Conservation (phyloP, 2,113 vertebrate species). For the Brachirus orientalis region DNA sequence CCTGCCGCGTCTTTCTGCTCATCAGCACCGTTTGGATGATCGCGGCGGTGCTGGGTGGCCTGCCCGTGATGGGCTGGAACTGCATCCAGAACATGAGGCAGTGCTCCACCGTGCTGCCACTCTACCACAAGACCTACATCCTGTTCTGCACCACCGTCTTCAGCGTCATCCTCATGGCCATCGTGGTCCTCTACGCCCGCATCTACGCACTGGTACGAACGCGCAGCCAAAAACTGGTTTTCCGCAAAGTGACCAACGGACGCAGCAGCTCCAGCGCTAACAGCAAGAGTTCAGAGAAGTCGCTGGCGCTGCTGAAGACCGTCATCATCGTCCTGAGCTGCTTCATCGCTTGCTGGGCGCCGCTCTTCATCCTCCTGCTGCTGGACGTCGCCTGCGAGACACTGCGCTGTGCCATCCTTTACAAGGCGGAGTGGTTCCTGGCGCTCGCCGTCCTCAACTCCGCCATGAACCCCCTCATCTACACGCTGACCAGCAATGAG, state of each 20-base stretch:
- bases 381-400: slow-evolving; percentile 94
- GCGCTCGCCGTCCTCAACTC: slow-evolving; percentile 96
- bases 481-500: slow-evolving; percentile 97
- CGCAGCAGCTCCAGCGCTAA: slow-evolving; percentile 80
- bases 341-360: slow-evolving; percentile 97
- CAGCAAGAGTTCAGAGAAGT: slow-evolving; percentile 93
- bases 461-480: slow-evolving; percentile 97
- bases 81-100: slow-evolving; percentile 84
- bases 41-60: slow-evolving; percentile 87
- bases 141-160: slow-evolving; percentile 98
- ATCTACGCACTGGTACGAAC: slow-evolving; percentile 95
- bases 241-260: slow-evolving; percentile 90
- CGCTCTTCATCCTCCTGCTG: slow-evolving; percentile 95
- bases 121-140: slow-evolving; percentile 99
- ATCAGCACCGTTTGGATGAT: slow-evolving; percentile 96
- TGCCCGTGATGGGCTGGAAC: slow-evolving; percentile 98
- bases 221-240: slow-evolving; percentile 91
- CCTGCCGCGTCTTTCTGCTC: slow-evolving; percentile 92
- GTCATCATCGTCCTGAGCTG: slow-evolving; percentile 97
- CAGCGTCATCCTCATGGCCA: slow-evolving; percentile 91
- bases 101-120: slow-evolving; percentile 95
- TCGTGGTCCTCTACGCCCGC: slow-evolving; percentile 94
- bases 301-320: slow-evolving; percentile 94
- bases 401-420: slow-evolving; percentile 87
- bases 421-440: slow-evolving; percentile 94